Percentiles rank a stretch among this genome's conserved stretches.
phyloP scores from a whole-genome alignment of 2,797 vertebrate species.

The Periparus ater region DNA sequence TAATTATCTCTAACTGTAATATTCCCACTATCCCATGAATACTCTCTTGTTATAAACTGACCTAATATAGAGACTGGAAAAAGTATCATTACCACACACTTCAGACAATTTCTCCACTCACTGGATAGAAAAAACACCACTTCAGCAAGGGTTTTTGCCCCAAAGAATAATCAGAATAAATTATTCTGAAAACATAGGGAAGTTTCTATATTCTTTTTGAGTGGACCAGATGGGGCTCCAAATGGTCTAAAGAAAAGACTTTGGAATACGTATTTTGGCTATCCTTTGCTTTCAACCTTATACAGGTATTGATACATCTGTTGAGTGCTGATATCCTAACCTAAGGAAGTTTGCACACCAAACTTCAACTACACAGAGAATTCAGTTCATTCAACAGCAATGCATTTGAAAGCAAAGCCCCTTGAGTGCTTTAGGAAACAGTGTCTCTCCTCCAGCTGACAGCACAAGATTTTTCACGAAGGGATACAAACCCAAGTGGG shows the following conservation, averaged over 20 bases:
- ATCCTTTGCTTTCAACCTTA: not conserved
- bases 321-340: not conserved
- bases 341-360: not conserved
- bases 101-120: not conserved
- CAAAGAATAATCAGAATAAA: not conserved
- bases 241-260: not conserved
- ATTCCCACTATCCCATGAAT: not conserved
- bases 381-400: not conserved
- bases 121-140: not conserved
- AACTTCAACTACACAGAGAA: not conserved
- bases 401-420: not conserved
- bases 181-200: not conserved
- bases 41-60: not conserved
- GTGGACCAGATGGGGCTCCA: not conserved
- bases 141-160: fast-evolving
- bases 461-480: not conserved
- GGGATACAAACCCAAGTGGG: fast-evolving
- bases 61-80: not conserved
- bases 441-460: not conserved
- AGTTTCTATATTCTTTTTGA: not conserved
- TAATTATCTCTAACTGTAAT: not conserved
- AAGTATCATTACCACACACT: not conserved
- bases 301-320: not conserved
- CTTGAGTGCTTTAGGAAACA: fast-evolving
- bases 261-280: not conserved